phyloP scores from a whole-genome alignment of 2,888 invertebrate genomes.

The Drosophila maculinotata region DNA sequence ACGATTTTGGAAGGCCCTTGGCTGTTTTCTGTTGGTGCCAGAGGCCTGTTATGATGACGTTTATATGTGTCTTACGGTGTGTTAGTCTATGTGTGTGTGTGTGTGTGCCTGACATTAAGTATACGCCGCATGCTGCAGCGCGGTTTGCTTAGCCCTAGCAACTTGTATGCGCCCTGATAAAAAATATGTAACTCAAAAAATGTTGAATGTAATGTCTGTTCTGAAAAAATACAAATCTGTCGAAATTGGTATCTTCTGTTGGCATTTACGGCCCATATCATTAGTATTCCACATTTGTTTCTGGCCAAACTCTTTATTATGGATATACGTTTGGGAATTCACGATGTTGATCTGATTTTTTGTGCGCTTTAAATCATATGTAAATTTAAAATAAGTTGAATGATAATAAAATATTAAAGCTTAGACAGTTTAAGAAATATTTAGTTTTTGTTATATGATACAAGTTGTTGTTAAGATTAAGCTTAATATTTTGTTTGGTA shows the following conservation, averaged over 20 bases:
- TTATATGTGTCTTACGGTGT: constrained; percentile 42
- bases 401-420: background rate
- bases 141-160: constrained; percentile 46
- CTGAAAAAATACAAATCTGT: constrained; percentile 19
- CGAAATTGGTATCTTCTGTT: constrained; percentile 35
- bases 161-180: constrained; percentile 35
- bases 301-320: constrained; percentile 26
- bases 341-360: constrained; percentile 30
- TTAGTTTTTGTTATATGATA: too few species aligned
- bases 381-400: constrained; percentile 29
- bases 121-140: constrained; percentile 66
- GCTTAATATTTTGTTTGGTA: too few species aligned
- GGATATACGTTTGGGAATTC: constrained; percentile 37
- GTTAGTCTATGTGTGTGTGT: constrained; percentile 11
- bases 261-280: constrained; percentile 42
- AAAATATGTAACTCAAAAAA: constrained; percentile 39
- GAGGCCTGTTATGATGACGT: constrained; percentile 77
- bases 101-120: constrained; percentile 74
- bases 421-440: too few species aligned
- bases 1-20: constrained; percentile 74
- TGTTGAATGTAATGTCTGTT: constrained; percentile 8
- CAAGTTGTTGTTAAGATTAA: too few species aligned
- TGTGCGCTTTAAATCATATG: constrained; percentile 6
- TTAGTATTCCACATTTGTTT: constrained; percentile 52
- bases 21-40: constrained; percentile 52